Evolutionary conservation across 1,140 invertebrate genomes (phyloP).

Genomic region (Oncopodura yosiiana): DNA sequence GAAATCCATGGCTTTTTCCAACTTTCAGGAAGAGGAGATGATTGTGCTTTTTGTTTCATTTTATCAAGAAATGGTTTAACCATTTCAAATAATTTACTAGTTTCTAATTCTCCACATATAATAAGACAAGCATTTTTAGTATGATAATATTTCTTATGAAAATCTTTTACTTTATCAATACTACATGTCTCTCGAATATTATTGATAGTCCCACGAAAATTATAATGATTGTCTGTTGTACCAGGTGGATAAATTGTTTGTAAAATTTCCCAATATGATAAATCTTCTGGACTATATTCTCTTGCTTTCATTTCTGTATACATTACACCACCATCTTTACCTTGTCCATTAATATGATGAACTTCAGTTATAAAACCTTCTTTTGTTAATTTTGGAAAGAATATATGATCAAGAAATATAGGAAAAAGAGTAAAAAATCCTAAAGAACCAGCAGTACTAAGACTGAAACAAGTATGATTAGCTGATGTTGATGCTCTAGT

Average conservation of each 20-base stretch:
- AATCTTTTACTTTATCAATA: constrained; percentile 2
- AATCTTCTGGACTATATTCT: constrained; percentile 63
- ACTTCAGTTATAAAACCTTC: constrained; percentile 75
- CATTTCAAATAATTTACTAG: background rate
- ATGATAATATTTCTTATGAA: background rate
- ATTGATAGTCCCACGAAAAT: constrained; percentile 71
- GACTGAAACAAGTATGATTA: constrained; percentile 80
- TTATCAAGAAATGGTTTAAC: background rate
- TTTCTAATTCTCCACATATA: background rate
- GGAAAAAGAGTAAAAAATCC: constrained; percentile 77
- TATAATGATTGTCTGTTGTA: constrained; percentile 70
- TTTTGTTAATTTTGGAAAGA: constrained; percentile 72
- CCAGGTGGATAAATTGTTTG: constrained; percentile 63
- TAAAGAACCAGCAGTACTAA: constrained; percentile 72
- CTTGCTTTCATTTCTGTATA: constrained; percentile 82
- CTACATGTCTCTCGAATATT: constrained; percentile 70
- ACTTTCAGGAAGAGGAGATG: too few species aligned
- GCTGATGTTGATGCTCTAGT: constrained; percentile 76
- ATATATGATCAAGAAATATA: constrained; percentile 79
- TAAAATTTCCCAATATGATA: constrained; percentile 49
- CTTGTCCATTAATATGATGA: constrained; percentile 76
- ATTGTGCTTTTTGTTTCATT: background rate
- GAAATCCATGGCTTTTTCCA: too few species aligned
- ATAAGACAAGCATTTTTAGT: background rate
- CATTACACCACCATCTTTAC: constrained; percentile 79